Conservation (phyloP, 2,888 invertebrate genomes). For the Microctonus brassicae region DNA sequence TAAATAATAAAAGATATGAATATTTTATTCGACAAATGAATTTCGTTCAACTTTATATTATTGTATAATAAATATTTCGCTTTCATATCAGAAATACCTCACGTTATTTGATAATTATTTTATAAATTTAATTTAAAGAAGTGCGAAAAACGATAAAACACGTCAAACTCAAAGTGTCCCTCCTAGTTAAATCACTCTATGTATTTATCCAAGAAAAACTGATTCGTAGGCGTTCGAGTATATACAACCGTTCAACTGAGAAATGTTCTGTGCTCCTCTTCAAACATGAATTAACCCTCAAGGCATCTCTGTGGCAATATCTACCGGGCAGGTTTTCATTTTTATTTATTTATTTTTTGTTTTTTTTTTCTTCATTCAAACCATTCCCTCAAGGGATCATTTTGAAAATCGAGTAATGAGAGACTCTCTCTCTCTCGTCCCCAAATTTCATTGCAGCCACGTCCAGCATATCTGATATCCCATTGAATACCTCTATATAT, state of each 20-base stretch:
- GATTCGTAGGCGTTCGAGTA: conserved; percentile 11
- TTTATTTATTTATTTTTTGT: too few relatives aligned
- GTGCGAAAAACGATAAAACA: not conserved
- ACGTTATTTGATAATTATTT: too few relatives aligned
- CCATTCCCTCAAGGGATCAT: conserved; percentile 11
- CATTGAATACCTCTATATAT: not conserved
- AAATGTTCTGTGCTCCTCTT: conserved; percentile 12
- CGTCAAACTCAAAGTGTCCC: not conserved
- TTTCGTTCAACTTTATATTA: too few relatives aligned
- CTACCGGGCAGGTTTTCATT: conserved; percentile 7
- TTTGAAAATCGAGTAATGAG: conserved; percentile 18
- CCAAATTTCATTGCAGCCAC: conserved; percentile 4
- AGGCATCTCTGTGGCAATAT: conserved; percentile 14
- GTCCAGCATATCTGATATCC: conserved; percentile 14
- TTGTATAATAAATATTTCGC: too few relatives aligned
- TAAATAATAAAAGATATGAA: too few relatives aligned
- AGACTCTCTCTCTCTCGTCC: too few relatives aligned
- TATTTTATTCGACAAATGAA: too few relatives aligned
- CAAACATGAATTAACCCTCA: conserved; percentile 27
- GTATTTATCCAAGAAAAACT: not conserved
- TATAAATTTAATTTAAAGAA: not conserved
- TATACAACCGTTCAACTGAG: conserved; percentile 11
- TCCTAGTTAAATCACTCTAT: not conserved
- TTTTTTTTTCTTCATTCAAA: not conserved
- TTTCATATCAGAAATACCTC: too few relatives aligned